A percentile compares a stretch with the other conserved stretches of the same genome.
phyloP scores from a whole-genome alignment of 2,113 vertebrate genomes.

The Haplochromis vanheusdeni region DNA sequence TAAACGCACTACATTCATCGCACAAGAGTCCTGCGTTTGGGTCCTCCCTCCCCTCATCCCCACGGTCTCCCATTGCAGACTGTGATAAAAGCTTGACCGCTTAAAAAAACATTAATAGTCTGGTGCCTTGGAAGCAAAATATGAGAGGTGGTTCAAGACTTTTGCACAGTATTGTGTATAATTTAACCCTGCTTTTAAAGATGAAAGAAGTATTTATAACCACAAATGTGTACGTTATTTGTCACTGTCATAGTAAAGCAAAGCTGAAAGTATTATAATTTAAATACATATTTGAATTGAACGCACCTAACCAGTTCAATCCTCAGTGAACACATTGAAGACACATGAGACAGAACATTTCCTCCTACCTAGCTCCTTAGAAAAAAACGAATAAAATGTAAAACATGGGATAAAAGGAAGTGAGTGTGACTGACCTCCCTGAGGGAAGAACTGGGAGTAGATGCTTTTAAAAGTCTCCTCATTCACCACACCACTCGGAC shows the following conservation, averaged over 20 bases:
- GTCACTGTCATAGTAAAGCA: not conserved
- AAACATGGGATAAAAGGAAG: not conserved
- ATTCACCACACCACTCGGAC: conserved; percentile 87
- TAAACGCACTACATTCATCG: not conserved
- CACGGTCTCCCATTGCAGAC: not conserved
- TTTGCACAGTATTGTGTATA: not conserved
- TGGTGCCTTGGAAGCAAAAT: not conserved
- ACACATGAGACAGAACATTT: not conserved
- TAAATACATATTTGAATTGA: not conserved
- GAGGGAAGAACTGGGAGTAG: conserved; percentile 94
- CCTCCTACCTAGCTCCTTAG: not conserved
- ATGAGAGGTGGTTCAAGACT: not conserved
- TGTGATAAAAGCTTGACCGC: not conserved
- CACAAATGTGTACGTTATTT: not conserved
- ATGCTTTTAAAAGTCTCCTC: conserved; percentile 96
- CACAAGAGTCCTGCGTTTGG: not conserved
- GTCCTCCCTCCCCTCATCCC: not conserved
- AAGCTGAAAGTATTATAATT: not conserved
- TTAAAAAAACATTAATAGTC: not conserved
- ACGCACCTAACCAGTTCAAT: not conserved
- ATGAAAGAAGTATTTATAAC: not conserved
- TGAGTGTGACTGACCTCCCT: conserved; percentile 80
- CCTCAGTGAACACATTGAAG: not conserved
- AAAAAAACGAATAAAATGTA: not conserved
- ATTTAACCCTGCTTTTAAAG: not conserved